Percentiles rank a stretch among this genome's conserved stretches.
Conservation (phyloP, 2,888 invertebrate genomes). For the Esperia sulphurella region DNA sequence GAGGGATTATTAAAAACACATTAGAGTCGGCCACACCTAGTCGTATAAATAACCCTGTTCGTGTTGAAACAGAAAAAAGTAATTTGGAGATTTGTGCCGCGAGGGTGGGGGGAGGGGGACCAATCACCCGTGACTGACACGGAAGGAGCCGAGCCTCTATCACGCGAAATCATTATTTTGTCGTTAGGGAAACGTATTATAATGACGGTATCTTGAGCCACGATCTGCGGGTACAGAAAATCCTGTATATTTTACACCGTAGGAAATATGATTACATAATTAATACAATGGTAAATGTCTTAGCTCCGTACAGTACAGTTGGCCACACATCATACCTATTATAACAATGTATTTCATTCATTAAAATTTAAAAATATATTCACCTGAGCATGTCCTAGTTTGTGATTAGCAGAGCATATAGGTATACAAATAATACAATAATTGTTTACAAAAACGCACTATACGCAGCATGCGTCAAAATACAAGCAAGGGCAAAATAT, state of each 20-base stretch:
- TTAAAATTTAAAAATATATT: too few relatives aligned
- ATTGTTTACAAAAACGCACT: too few relatives aligned
- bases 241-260: constrained; percentile 9
- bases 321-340: too few relatives aligned
- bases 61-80: constrained; percentile 66
- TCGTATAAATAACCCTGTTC: constrained; percentile 52
- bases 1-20: constrained; percentile 76
- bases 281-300: neutral
- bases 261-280: neutral
- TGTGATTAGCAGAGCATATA: too few relatives aligned
- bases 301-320: neutral
- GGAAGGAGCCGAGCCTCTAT: constrained; percentile 63
- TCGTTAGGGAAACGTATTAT: constrained; percentile 68
- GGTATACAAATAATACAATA: too few relatives aligned
- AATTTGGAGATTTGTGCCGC: constrained; percentile 67
- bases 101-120: constrained; percentile 40
- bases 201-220: constrained; percentile 49
- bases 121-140: constrained; percentile 74
- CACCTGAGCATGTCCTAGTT: too few relatives aligned
- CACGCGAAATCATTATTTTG: constrained; percentile 77
- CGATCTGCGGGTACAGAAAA: constrained; percentile 35
- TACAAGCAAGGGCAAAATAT: too few relatives aligned
- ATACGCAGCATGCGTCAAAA: too few relatives aligned
- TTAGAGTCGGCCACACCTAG: constrained; percentile 71
- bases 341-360: too few relatives aligned